These are phyloP conservation scores for Ictalurus furcatus DNA, from an alignment of 2,113 vertebrate species.

Conservation along the genomic window DNA sequence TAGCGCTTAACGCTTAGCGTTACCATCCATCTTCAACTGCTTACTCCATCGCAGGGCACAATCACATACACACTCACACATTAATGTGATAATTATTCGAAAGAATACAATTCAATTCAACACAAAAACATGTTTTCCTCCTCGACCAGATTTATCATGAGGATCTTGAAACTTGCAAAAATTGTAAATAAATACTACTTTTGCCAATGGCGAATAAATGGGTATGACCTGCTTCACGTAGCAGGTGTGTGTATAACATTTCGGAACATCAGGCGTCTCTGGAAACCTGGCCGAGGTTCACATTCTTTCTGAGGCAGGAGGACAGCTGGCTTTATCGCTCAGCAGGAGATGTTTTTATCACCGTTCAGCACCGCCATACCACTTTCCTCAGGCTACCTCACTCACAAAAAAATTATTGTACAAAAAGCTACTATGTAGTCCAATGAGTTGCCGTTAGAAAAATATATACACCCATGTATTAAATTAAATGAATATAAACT, in stretches of 20 bases:
- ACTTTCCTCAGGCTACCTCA: not conserved
- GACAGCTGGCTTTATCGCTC: conserved; percentile 48
- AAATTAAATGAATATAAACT: not conserved
- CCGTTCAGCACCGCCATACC: not conserved
- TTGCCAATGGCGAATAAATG: not conserved
- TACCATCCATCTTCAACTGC: not conserved
- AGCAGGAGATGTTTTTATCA: conserved; percentile 36
- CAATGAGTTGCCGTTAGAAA: not conserved
- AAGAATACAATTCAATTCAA: not conserved
- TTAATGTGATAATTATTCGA: not conserved
- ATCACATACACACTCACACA: too few relatives aligned
- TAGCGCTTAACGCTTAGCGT: not conserved
- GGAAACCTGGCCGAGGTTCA: conserved; percentile 40
- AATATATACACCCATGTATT: conserved; percentile 29
- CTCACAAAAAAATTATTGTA: not conserved
- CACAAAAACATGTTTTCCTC: not conserved
- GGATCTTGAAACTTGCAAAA: not conserved
- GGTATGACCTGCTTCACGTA: not conserved
- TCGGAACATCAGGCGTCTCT: conserved; percentile 32
- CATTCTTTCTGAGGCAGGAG: conserved; percentile 44
- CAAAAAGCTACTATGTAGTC: not conserved
- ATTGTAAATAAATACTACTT: not conserved
- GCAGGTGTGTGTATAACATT: not conserved
- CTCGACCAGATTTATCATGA: not conserved
- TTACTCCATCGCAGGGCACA: too few relatives aligned